phyloP scores from a whole-genome alignment of 2,797 vertebrate genomes.

The Artibeus jamaicensis region DNA sequence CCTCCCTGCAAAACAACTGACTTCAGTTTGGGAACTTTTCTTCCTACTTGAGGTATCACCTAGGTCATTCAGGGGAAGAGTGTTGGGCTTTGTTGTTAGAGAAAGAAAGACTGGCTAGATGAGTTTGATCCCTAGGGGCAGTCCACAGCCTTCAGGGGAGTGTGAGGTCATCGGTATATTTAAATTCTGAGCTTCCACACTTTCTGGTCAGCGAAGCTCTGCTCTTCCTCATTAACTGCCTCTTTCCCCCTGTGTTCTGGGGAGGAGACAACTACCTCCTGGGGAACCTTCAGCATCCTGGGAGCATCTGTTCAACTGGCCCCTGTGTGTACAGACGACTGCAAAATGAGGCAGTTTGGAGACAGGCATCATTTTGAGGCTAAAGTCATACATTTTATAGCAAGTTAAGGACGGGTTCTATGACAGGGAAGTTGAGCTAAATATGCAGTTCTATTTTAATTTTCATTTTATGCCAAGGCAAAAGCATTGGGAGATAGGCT shows the following conservation, averaged over 20 bases:
- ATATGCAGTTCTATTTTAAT: conserved; percentile 77
- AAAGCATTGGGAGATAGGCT: conserved; percentile 70
- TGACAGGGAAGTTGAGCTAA: conserved; percentile 66
- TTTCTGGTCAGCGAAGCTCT: not conserved
- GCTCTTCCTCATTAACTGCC: not conserved
- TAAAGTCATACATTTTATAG: conserved; percentile 66
- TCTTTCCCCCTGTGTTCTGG: not conserved
- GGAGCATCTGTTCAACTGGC: not conserved
- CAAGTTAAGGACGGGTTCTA: conserved; percentile 69
- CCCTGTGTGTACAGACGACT: not conserved
- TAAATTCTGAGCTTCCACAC: not conserved
- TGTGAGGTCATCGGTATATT: not conserved
- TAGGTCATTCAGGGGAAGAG: not conserved
- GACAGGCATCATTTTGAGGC: conserved; percentile 44
- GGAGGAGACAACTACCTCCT: not conserved
- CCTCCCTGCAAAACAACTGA: not conserved
- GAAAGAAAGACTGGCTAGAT: conserved; percentile 20
- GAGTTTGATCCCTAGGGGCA: not conserved
- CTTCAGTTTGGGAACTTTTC: not conserved
- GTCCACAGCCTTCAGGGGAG: not conserved
- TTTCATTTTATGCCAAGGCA: conserved; percentile 69
- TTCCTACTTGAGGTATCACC: not conserved
- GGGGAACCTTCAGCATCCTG: not conserved
- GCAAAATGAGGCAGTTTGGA: conserved; percentile 14
- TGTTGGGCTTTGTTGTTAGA: conserved; percentile 29